A percentile compares a stretch with the other conserved stretches of the same genome.
These are phyloP conservation scores for Barnardius zonarius DNA, from an alignment of 2,113 vertebrate species.

Conservation along the genomic window DNA sequence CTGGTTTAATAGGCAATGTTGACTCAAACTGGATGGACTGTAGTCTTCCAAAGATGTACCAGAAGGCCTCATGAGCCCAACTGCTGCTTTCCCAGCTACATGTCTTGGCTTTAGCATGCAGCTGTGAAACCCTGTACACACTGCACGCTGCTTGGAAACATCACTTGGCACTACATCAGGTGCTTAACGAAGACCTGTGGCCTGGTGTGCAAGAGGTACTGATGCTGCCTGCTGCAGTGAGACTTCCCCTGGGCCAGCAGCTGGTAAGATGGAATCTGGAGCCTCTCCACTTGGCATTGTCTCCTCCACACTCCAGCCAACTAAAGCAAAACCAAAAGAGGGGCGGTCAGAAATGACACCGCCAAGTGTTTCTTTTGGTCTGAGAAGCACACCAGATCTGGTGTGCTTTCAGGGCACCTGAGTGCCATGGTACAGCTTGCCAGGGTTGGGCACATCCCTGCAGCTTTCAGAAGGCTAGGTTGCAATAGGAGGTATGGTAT, in stretches of 20 bases:
- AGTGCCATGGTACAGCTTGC: neutral
- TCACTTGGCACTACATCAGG: neutral
- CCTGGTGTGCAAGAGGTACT: neutral
- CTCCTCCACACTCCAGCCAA: neutral
- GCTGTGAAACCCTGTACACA: neutral
- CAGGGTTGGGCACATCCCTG: neutral
- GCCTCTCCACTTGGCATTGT: fast-evolving
- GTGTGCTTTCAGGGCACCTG: neutral
- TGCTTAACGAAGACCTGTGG: no score
- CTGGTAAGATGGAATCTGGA: neutral
- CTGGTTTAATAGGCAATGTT: neutral
- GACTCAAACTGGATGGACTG: neutral
- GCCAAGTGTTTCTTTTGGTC: fast-evolving
- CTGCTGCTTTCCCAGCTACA: neutral
- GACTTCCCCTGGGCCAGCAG: neutral
- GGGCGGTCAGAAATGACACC: neutral
- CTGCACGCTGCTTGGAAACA: neutral
- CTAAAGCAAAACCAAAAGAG: neutral
- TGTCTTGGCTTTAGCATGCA: neutral
- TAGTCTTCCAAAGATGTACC: neutral
- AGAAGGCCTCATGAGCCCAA: fast-evolving
- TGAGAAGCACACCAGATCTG: neutral
- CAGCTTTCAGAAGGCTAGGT: neutral
- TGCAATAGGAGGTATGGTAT: neutral
- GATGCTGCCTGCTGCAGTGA: fast-evolving